A percentile compares a stretch with the other conserved stretches of the same genome.
Evolutionary conservation across 1,140 invertebrate species (phyloP).

Genomic region (Bombus confusus): DNA sequence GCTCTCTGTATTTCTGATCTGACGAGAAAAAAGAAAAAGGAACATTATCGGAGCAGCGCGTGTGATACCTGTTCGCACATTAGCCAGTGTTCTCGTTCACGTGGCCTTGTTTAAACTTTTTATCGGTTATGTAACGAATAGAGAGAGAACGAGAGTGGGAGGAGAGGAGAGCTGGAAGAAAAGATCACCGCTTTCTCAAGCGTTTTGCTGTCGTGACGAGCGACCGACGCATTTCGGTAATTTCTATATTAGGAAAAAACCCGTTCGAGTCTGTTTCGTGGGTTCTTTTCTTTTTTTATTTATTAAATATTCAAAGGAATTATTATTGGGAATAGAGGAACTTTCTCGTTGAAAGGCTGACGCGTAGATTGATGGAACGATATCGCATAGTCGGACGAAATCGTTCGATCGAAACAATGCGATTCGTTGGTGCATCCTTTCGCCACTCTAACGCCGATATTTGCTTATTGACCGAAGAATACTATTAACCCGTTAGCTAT

Average conservation of each 20-base stretch:
- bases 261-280: background rate
- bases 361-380: background rate
- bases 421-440: background rate
- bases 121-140: slow-evolving; percentile 7
- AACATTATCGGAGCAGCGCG: background rate
- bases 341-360: background rate
- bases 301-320: background rate
- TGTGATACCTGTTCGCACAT: background rate
- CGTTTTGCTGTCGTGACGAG: background rate
- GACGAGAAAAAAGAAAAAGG: too few relatives aligned
- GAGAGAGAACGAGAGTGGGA: background rate
- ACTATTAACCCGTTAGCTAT: background rate
- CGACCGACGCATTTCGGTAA: background rate
- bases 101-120: slow-evolving; percentile 27
- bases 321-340: background rate
- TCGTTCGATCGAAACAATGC: background rate
- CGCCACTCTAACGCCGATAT: background rate
- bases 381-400: background rate
- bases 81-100: background rate
- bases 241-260: background rate
- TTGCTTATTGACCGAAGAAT: background rate
- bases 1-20: background rate
- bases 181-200: slow-evolving; percentile 38
- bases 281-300: background rate
- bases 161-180: background rate